These are phyloP conservation scores for Coilia nasus DNA, from an alignment of 2,797 vertebrate species.

Conservation along the genomic window DNA sequence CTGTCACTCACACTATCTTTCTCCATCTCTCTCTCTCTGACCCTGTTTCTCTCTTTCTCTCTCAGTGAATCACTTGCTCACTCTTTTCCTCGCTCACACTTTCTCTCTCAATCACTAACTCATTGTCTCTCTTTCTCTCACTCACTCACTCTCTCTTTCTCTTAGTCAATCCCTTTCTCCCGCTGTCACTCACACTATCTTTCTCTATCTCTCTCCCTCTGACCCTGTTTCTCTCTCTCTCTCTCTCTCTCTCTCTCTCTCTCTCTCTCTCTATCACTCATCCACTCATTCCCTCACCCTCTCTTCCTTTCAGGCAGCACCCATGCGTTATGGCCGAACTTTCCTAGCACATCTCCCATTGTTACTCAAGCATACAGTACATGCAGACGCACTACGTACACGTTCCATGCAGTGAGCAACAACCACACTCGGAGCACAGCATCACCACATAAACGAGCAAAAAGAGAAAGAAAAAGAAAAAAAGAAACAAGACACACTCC, in stretches of 20 bases:
- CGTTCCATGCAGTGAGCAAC: neutral
- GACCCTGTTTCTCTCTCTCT: too few species aligned
- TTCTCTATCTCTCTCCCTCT: too few species aligned
- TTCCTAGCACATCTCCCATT: constrained; percentile 62
- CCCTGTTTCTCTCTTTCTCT: neutral
- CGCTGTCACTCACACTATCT: too few species aligned
- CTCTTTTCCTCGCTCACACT: neutral
- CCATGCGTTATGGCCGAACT: neutral
- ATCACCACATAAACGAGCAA: neutral
- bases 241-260: too few species aligned
- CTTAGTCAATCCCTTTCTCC: too few species aligned
- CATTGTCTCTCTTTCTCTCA: too few species aligned
- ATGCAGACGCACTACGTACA: neutral
- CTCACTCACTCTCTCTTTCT: too few species aligned
- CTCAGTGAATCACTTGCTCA: neutral
- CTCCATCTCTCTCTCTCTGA: neutral
- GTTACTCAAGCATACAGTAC: constrained; percentile 78
- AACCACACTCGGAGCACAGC: neutral
- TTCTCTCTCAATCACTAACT: neutral
- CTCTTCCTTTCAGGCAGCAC: neutral
- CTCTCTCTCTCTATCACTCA: too few species aligned
- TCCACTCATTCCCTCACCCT: constrained; percentile 48
- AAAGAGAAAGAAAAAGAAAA: neutral
- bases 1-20: neutral
- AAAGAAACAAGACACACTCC: neutral